Base-by-base conservation (phyloP, 1,140 invertebrate genomes). In the Neodiprion fabricii region DNA sequence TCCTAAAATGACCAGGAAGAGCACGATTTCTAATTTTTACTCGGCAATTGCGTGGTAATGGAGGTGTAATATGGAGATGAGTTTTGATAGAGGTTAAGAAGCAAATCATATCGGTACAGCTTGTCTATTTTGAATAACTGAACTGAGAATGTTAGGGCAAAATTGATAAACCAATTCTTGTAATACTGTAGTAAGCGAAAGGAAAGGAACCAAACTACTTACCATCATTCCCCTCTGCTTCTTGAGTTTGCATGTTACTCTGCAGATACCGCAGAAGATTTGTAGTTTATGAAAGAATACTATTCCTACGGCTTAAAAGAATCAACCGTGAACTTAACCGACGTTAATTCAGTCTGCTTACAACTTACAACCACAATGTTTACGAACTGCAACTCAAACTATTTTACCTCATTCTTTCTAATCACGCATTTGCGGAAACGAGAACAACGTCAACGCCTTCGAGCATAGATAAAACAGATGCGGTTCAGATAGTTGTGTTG, bases 171-270 rank as follows among this genome's bases (percentile, higher is more conserved):
- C 47, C 10, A 14, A 71, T 8, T 23, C 7, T 75, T 66, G 14
- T 17, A 48, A 71, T 40, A 4, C 8, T 0, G 4, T 70, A 70
- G 12, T 23, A 9, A 14, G 53, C 70, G 72, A 8, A n/a, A 72
- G 9, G 11, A 47, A 28, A 47, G 47, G 49, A 49, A 28, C 14
- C 47, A 48, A 48, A 11, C 17, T 73, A 73, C 76, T 28, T 73
- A 82, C 81, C 80, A 71, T 82, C 81, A n/a, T 81, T 81, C 49
- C 76, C 80, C 67, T 82, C 80, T 11, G 71, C 14, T 49, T 82
- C 81, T 76, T 81, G 81, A 23, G 53, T 23, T 73, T 81, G 80
- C 81, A 82, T 82, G 12, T 76, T 79, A 21, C 17, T 17, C 61
- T 65, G 7, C 61, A 40, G 28, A 40, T 40, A 3, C 28, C 28